phyloP scores from a whole-genome alignment of 2,797 vertebrate genomes.

The Lacerta bilineata region DNA sequence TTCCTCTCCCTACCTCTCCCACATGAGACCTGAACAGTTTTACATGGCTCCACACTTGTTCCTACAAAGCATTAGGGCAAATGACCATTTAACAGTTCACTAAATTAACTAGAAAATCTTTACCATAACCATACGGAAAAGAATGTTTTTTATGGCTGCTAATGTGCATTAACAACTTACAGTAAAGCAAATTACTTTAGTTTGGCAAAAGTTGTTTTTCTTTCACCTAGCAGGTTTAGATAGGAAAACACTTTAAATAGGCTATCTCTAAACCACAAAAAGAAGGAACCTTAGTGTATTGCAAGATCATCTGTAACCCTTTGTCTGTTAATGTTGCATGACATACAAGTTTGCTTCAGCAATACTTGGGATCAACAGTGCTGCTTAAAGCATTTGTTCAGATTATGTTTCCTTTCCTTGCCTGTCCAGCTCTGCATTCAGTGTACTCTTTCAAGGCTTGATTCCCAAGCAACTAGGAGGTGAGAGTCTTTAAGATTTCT shows the following conservation, averaged over 20 bases:
- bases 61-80: background rate
- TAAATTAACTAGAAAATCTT: background rate
- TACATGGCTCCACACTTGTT: background rate
- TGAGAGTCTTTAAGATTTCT: background rate
- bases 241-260: background rate
- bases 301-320: background rate
- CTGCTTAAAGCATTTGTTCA: conserved; percentile 11
- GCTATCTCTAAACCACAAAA: background rate
- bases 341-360: background rate
- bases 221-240: background rate
- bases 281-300: background rate
- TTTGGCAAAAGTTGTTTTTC: background rate
- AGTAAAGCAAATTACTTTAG: too few species aligned
- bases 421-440: background rate
- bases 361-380: background rate
- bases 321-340: conserved; percentile 20
- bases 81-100: background rate
- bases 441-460: background rate
- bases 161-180: background rate
- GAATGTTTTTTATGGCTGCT: background rate
- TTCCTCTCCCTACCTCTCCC: background rate
- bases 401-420: background rate
- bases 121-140: background rate
- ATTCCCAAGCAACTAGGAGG: background rate
- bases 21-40: background rate